A percentile compares a stretch with the other conserved stretches of the same genome.
phyloP scores from a whole-genome alignment of 1,140 invertebrate species.

The Sitophilus oryzae region DNA sequence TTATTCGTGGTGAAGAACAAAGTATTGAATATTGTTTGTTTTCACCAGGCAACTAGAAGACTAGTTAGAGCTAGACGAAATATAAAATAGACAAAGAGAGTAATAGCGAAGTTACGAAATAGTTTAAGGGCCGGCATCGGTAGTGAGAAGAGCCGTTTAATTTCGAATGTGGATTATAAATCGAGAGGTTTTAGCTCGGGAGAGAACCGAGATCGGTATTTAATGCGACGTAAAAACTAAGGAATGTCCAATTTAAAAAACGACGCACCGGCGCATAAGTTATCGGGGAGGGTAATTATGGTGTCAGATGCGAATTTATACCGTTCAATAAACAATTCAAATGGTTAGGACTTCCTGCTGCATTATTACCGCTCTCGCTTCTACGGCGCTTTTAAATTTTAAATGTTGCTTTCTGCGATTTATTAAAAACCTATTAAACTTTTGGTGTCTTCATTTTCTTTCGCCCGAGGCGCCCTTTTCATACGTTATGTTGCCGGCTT shows the following conservation, averaged over 20 bases:
- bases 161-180: slow-evolving; percentile 5
- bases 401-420: slow-evolving; percentile 19
- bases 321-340: slow-evolving; percentile 34
- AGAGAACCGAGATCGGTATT: slow-evolving; percentile 3
- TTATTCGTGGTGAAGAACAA: neutral
- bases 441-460: slow-evolving; percentile 20
- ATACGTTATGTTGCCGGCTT: neutral
- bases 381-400: slow-evolving; percentile 24
- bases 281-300: slow-evolving; percentile 33
- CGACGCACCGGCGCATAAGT: slow-evolving; percentile 23
- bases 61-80: neutral
- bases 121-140: neutral
- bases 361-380: slow-evolving; percentile 26
- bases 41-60: neutral
- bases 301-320: slow-evolving; percentile 34
- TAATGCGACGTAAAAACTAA: slow-evolving; percentile 15
- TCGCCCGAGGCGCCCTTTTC: slow-evolving; percentile 3
- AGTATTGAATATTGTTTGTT: neutral
- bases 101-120: neutral
- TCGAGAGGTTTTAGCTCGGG: slow-evolving; percentile 2
- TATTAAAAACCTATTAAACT: slow-evolving; percentile 23
- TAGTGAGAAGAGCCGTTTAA: neutral
- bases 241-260: slow-evolving; percentile 22
- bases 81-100: no score
- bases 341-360: slow-evolving; percentile 31